Evolutionary conservation across 1,140 invertebrate species (phyloP).

Genomic region (Zaprionus capensis): DNA sequence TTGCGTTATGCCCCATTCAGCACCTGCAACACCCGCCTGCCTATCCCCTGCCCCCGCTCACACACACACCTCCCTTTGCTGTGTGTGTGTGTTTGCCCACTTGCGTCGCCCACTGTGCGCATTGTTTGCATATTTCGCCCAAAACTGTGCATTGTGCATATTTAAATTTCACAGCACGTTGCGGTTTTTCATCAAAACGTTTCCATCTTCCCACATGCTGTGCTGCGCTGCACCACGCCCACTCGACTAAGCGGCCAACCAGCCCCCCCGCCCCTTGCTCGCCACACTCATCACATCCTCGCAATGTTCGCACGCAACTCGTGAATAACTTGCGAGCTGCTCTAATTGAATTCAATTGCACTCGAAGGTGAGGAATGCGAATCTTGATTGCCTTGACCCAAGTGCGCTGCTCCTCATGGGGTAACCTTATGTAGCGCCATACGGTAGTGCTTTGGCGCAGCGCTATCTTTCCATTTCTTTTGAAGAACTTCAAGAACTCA

Average conservation of each 20-base stretch:
- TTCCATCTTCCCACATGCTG: neutral
- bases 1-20: constrained; percentile 36
- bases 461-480: too few relatives aligned
- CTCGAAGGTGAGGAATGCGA: neutral
- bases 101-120: constrained; percentile 42
- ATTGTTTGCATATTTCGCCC: constrained; percentile 68
- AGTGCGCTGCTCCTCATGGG: neutral
- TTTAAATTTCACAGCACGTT: constrained; percentile 68
- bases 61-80: neutral
- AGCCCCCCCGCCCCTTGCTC: neutral
- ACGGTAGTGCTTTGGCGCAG: too few relatives aligned
- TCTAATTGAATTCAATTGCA: constrained; percentile 3
- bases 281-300: neutral
- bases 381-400: constrained; percentile 3
- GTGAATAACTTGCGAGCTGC: neutral
- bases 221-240: constrained; percentile 4
- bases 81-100: neutral
- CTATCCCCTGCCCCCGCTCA: neutral
- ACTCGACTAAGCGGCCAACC: neutral
- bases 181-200: constrained; percentile 36
- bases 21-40: neutral
- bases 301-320: constrained; percentile 6
- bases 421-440: neutral
- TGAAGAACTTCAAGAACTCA: too few relatives aligned
- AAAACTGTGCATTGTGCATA: constrained; percentile 75